Evolutionary conservation across 2,797 vertebrate species (phyloP), one percentile per base, ranked within the genome.

Genomic region (Lepilemur septentrionalis): DNA sequence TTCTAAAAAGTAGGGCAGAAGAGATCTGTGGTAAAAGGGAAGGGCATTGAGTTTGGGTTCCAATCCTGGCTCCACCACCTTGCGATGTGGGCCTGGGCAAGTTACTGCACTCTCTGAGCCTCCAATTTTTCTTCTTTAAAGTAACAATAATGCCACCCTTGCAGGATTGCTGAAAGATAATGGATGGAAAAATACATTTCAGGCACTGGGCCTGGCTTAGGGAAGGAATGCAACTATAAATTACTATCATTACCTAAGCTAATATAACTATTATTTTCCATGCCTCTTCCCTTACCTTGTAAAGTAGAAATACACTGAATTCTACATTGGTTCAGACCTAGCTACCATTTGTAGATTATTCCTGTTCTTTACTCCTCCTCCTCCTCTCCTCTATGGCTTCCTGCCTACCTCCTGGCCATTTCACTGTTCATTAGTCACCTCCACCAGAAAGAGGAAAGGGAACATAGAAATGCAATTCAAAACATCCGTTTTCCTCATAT

Each of bases 161-260:
- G n/a, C 61, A 89, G n/a, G 23, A 89, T 55, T 90, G 43, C 96
- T 96, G 43, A 92, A 93, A 93, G 84, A 93, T 63, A 89, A 94
- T 87, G 55, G 38, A 69, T 94, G 73, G 84, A 93, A 96, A 98
- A 98, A 95, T 82, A 87, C 43, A 50, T 73, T 83, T 67, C 78
- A 93, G 90, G 80, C 17, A 41, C 32, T 88, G 75, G 86, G 18
- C 43, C 92, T 88, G 75, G 63, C 61, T 30, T 69, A 91, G 81
- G 25, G 57, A 89, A 93, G 76, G 28, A 70, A 78, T n/a, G n/a
- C 48, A 94, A 35, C 79, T 73, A 85, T 90, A 91, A 93, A 93
- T 97, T 93, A 96, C 70, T 88, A n/a, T 94, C 89, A 73, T 89
- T 97, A 67, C 43, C 65, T 95, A 93, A n/a, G 38, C 38, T 78